Conservation (phyloP, 2,888 invertebrate genomes). For the Hirtodrosophila cameraria region DNA sequence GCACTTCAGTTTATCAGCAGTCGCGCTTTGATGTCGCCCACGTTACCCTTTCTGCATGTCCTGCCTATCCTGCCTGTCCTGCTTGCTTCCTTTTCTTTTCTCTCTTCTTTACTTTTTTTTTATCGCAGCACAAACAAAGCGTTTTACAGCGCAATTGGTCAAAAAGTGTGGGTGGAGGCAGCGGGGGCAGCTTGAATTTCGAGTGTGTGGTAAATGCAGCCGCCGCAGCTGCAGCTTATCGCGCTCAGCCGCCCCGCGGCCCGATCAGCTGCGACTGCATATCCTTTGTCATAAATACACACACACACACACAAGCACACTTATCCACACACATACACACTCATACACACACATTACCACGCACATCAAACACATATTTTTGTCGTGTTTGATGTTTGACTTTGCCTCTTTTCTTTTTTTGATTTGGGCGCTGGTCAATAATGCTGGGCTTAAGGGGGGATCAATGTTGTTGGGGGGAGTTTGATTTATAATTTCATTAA, state of each 20-base stretch:
- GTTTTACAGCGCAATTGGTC: slow-evolving; percentile 57
- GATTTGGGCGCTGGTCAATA: slow-evolving; percentile 39
- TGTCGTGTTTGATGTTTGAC: slow-evolving; percentile 43
- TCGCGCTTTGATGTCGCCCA: slow-evolving; percentile 62
- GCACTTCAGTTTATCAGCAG: slow-evolving; percentile 67
- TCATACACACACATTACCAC: no score
- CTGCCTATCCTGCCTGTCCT: slow-evolving; percentile 26
- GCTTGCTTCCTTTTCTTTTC: slow-evolving; percentile 4
- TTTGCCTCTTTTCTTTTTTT: neutral
- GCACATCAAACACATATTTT: slow-evolving; percentile 76
- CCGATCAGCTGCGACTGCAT: slow-evolving; percentile 65
- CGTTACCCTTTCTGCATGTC: slow-evolving; percentile 26
- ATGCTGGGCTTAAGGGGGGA: no score
- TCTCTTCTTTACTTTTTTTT: slow-evolving; percentile 7
- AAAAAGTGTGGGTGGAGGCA: slow-evolving; percentile 29
- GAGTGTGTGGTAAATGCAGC: slow-evolving; percentile 48
- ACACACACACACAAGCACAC: slow-evolving; percentile 6
- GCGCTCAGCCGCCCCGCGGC: slow-evolving; percentile 54
- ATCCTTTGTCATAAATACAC: slow-evolving; percentile 41
- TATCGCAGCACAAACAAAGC: slow-evolving; percentile 17
- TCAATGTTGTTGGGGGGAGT: neutral
- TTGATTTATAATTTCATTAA: slow-evolving; percentile 36
- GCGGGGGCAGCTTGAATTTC: slow-evolving; percentile 1
- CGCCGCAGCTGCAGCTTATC: slow-evolving; percentile 77
- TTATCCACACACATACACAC: neutral